Percentiles rank a stretch among this genome's conserved stretches.
These are phyloP conservation scores for Sphenodon punctatus DNA, from an alignment of 2,797 vertebrate species.

Conservation along the genomic window DNA sequence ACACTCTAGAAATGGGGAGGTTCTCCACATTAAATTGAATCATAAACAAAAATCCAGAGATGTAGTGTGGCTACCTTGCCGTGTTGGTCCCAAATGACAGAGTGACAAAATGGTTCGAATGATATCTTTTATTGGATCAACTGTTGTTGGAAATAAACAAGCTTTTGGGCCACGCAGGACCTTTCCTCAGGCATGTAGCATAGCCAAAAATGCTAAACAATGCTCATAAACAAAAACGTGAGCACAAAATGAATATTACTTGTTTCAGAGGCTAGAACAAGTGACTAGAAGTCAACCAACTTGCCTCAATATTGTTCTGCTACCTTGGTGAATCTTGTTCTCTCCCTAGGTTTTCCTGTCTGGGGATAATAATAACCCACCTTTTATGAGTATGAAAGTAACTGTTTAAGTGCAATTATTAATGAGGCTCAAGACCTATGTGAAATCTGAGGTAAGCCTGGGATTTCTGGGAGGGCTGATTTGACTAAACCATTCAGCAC, in stretches of 20 bases:
- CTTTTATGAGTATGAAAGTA: background rate
- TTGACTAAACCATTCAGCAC: background rate
- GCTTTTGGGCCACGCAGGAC: too few relatives aligned
- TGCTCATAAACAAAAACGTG: background rate
- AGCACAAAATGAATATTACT: background rate
- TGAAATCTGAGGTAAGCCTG: background rate
- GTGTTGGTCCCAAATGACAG: too few relatives aligned
- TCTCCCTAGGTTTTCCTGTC: background rate
- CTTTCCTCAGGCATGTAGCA: too few relatives aligned
- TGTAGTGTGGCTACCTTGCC: too few relatives aligned
- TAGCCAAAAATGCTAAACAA: too few relatives aligned
- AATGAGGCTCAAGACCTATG: background rate
- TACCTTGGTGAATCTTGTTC: conserved; percentile 5
- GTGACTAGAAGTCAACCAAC: background rate
- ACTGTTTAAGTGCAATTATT: background rate
- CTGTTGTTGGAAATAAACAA: too few relatives aligned
- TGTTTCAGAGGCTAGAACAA: background rate
- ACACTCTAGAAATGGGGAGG: background rate
- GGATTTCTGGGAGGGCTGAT: background rate
- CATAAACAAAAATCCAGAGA: too few relatives aligned
- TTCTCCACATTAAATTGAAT: too few relatives aligned
- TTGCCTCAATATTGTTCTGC: background rate
- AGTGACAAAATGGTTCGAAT: too few relatives aligned
- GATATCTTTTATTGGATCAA: too few relatives aligned
- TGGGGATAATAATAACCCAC: conserved; percentile 6